Evolutionary conservation across 2,797 vertebrate species (phyloP).

Genomic region (Characodon lateralis): DNA sequence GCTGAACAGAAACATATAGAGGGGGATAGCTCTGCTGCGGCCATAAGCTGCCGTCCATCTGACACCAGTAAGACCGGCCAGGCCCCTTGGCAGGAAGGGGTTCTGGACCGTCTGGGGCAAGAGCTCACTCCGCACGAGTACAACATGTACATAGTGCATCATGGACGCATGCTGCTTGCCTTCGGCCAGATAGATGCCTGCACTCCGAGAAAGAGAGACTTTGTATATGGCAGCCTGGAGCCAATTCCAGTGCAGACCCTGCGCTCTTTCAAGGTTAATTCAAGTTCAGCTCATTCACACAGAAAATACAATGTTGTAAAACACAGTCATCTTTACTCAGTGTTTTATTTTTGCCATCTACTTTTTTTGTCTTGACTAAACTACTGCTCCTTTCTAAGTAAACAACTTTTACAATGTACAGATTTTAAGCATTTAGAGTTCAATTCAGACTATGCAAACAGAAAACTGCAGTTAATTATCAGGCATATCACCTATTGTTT

Average conservation of each 20-base stretch:
- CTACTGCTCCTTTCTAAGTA: not conserved
- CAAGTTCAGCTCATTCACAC: conserved; percentile 64
- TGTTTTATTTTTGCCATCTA: too few species aligned
- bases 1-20: conserved; percentile 14
- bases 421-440: too few species aligned
- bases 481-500: not conserved
- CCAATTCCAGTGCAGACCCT: conserved; percentile 89
- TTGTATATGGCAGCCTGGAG: conserved; percentile 93
- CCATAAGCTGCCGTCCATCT: not conserved
- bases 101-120: conserved; percentile 87
- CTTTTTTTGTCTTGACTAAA: not conserved
- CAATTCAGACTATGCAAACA: not conserved
- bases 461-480: not conserved
- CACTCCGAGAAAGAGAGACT: conserved; percentile 89
- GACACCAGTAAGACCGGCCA: conserved; percentile 70
- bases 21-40: not conserved
- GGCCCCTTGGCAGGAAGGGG: conserved; percentile 93
- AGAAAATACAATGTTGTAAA: not conserved
- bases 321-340: not conserved
- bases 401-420: too few species aligned
- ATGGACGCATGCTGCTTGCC: conserved; percentile 90
- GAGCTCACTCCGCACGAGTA: conserved; percentile 87
- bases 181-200: conserved; percentile 94
- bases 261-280: conserved; percentile 86
- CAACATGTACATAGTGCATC: conserved; percentile 93